A percentile compares a stretch with the other conserved stretches of the same genome.
phyloP scores from a whole-genome alignment of 2,797 vertebrate genomes.

The Falco cherrug region DNA sequence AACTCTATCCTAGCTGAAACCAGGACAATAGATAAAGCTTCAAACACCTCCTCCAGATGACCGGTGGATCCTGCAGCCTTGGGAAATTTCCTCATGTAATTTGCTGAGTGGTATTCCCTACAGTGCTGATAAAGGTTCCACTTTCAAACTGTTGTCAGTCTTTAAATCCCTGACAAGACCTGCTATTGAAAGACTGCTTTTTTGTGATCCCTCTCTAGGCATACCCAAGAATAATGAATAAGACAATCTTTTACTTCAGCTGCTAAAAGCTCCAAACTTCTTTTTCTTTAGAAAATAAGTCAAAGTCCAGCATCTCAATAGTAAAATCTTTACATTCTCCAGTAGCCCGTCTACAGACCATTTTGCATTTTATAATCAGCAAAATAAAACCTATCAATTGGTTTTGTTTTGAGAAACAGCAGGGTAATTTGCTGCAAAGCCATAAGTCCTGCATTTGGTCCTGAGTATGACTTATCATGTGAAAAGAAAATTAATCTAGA shows the following conservation, averaged over 20 bases:
- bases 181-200: slow-evolving; percentile 43
- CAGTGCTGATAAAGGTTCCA: background rate
- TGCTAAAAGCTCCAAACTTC: background rate
- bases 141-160: slow-evolving; percentile 12
- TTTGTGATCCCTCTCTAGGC: slow-evolving; percentile 12
- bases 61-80: background rate
- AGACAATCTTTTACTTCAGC: slow-evolving; percentile 8
- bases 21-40: background rate
- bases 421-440: background rate
- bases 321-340: background rate
- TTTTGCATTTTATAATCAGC: background rate
- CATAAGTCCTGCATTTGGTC: background rate
- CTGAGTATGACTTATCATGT: background rate
- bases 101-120: slow-evolving; percentile 22
- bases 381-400: background rate
- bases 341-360: background rate
- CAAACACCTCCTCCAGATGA: slow-evolving; percentile 10
- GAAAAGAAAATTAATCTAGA: background rate
- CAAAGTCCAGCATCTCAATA: background rate
- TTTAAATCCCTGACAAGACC: slow-evolving; percentile 53
- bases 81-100: background rate
- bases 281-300: background rate
- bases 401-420: background rate
- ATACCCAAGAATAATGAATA: slow-evolving; percentile 7
- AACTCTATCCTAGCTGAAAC: no score